Conservation (phyloP, 1,140 invertebrate genomes). For the Nasonia vitripennis region DNA sequence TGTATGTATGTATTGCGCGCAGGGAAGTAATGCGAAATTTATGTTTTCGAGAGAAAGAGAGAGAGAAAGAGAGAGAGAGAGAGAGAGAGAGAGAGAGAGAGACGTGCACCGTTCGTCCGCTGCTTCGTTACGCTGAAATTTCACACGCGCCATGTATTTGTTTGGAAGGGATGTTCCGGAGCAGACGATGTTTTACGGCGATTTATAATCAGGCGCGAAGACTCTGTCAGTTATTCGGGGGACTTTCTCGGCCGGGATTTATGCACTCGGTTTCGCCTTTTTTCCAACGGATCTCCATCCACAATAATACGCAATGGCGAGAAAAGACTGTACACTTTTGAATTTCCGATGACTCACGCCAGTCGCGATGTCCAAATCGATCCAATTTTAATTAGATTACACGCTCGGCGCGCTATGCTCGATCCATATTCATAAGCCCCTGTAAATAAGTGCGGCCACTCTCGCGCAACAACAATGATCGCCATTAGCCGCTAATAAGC, state of each 20-base stretch:
- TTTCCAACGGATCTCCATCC: too few relatives aligned
- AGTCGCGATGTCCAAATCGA: too few relatives aligned
- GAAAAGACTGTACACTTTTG: too few relatives aligned
- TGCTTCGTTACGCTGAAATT: neutral
- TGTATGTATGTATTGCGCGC: too few relatives aligned
- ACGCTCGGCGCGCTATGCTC: too few relatives aligned
- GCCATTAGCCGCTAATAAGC: neutral
- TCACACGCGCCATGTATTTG: neutral
- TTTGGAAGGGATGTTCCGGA: neutral
- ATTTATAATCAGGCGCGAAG: neutral
- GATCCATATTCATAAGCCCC: too few relatives aligned
- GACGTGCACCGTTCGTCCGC: neutral
- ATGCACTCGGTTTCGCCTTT: neutral
- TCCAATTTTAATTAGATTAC: too few relatives aligned
- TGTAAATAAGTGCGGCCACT: too few relatives aligned
- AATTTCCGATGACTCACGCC: too few relatives aligned
- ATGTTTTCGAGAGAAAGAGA: neutral
- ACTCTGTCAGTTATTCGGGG: neutral
- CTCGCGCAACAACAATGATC: neutral
- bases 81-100: neutral
- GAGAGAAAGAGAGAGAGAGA: neutral
- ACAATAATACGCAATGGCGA: too few relatives aligned
- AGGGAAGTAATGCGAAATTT: neutral
- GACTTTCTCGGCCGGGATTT: neutral
- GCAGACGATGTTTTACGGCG: too few relatives aligned